Conservation (phyloP, 2,113 vertebrate species). For the Rhea americana region DNA sequence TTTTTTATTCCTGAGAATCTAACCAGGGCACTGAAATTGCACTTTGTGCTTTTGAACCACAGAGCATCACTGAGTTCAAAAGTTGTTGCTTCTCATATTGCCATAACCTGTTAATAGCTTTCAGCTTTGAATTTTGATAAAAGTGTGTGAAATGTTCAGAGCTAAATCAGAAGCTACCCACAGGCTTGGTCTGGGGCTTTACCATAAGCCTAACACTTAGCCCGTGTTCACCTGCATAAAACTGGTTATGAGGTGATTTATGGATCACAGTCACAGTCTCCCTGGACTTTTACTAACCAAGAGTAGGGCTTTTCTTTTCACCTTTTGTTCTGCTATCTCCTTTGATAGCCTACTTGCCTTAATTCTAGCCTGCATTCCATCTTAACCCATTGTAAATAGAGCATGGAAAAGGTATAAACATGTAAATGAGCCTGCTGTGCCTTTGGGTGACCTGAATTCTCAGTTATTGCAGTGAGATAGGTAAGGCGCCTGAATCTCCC, state of each 20-base stretch:
- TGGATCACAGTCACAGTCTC: fast-evolving
- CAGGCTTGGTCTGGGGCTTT: background rate
- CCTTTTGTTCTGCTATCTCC: background rate
- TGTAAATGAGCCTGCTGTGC: background rate
- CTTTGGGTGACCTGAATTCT: background rate
- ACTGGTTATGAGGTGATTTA: background rate
- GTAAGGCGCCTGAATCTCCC: fast-evolving
- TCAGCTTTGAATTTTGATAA: background rate
- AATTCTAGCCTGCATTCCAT: background rate
- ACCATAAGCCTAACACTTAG: background rate
- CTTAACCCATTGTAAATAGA: fast-evolving
- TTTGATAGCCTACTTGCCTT: background rate
- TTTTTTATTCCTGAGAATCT: background rate
- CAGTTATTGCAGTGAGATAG: background rate
- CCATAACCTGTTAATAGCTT: background rate
- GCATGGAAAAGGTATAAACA: background rate
- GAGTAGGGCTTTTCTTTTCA: background rate
- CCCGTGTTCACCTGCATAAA: background rate
- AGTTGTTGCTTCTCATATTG: background rate
- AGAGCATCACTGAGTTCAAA: background rate
- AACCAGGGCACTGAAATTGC: background rate
- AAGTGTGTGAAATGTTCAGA: background rate
- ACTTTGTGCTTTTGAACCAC: background rate
- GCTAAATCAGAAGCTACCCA: background rate
- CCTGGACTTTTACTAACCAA: background rate